These are phyloP conservation scores for Isurus oxyrinchus DNA, from an alignment of 2,113 vertebrate genomes.

Conservation along the genomic window DNA sequence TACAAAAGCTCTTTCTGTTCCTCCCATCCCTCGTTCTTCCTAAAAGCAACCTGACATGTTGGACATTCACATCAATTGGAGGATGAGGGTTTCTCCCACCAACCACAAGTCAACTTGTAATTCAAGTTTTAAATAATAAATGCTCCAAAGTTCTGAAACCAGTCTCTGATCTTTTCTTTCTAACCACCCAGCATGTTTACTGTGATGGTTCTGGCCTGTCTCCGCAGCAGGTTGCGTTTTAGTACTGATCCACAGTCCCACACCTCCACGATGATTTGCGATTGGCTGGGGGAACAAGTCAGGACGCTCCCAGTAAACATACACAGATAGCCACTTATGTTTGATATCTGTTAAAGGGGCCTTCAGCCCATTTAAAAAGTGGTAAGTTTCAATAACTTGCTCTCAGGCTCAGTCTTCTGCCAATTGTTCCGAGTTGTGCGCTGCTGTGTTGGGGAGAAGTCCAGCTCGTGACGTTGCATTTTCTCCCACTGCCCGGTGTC, in stretches of 20 bases:
- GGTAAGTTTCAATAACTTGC: constrained; percentile 36
- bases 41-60: background rate
- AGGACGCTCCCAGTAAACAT: constrained; percentile 3
- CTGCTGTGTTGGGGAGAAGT: constrained; percentile 34
- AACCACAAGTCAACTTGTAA: background rate
- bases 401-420: constrained; percentile 29
- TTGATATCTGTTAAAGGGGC: constrained; percentile 35
- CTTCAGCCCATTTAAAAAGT: constrained; percentile 33
- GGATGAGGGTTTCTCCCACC: background rate
- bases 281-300: constrained; percentile 9
- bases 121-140: constrained; percentile 15
- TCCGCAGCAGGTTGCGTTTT: constrained; percentile 21
- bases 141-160: background rate
- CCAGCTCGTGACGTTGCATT: constrained; percentile 29
- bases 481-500: constrained; percentile 8
- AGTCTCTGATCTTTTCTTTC: constrained; percentile 27
- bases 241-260: background rate
- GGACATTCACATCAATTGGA: background rate
- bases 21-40: background rate
- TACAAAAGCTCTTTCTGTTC: background rate
- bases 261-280: background rate
- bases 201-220: constrained; percentile 7
- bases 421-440: background rate
- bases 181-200: background rate
- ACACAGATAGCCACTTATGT: background rate